phyloP scores from a whole-genome alignment of 2,113 vertebrate species.

The Aphyosemion australe region DNA sequence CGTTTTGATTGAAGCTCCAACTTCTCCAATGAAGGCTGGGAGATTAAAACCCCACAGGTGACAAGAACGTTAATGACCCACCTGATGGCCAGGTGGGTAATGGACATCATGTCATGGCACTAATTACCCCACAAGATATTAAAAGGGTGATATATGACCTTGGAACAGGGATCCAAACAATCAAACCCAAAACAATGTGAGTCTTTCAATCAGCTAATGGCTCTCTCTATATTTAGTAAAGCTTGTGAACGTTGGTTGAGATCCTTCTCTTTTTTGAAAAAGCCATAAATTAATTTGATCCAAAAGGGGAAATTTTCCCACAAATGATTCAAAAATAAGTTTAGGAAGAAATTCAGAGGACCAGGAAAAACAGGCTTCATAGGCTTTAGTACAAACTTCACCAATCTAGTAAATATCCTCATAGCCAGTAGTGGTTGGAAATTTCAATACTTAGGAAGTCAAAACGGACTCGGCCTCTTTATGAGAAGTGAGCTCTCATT shows the following conservation, averaged over 20 bases:
- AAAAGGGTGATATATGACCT: not conserved
- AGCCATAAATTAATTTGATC: too few species aligned
- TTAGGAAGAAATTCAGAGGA: too few species aligned
- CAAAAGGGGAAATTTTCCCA: too few species aligned
- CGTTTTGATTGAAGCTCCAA: not conserved
- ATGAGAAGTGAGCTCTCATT: too few species aligned
- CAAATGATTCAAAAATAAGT: too few species aligned
- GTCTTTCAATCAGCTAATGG: not conserved
- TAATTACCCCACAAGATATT: not conserved
- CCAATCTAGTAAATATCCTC: too few species aligned
- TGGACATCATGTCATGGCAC: not conserved
- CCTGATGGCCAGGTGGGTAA: slow-evolving; percentile 1
- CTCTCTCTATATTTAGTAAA: not conserved
- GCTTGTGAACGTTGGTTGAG: not conserved
- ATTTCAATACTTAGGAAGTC: too few species aligned
- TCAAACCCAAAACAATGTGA: not conserved
- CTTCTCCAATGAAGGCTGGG: not conserved
- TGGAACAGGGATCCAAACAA: not conserved
- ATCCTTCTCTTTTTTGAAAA: too few species aligned
- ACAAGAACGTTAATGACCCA: not conserved
- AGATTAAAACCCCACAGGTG: not conserved
- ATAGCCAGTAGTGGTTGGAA: too few species aligned
- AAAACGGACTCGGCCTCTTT: too few species aligned
- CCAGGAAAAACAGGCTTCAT: too few species aligned
- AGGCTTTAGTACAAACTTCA: too few species aligned